A percentile compares a stretch with the other conserved stretches of the same genome.
phyloP scores from a whole-genome alignment of 2,797 vertebrate species.

The Discoglossus pictus region DNA sequence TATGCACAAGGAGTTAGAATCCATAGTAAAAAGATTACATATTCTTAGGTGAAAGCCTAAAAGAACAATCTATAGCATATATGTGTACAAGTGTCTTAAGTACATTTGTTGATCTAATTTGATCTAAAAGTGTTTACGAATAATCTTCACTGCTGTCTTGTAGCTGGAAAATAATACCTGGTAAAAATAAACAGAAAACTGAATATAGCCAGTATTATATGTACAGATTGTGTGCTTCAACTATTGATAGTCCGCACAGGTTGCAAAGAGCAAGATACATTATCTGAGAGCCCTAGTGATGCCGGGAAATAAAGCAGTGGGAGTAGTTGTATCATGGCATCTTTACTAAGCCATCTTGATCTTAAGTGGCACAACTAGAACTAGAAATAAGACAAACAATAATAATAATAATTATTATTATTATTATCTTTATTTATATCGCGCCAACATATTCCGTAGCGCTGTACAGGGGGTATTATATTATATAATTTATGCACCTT shows the following conservation, averaged over 20 bases:
- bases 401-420: no score
- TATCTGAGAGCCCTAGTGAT: no score
- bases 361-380: no score
- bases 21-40: constrained; percentile 40
- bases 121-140: constrained; percentile 38
- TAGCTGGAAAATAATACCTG: constrained; percentile 13
- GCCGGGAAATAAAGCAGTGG: no score
- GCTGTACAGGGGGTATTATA: no score
- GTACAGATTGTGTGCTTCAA: background rate
- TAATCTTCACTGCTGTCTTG: constrained; percentile 25
- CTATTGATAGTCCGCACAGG: background rate
- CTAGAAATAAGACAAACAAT: no score
- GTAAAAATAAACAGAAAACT: constrained; percentile 13
- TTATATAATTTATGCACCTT: no score
- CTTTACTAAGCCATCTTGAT: no score
- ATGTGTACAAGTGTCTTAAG: constrained; percentile 32
- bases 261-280: no score
- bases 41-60: constrained; percentile 38
- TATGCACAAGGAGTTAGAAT: constrained; percentile 31
- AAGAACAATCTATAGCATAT: constrained; percentile 42
- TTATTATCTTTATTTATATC: no score
- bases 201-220: background rate
- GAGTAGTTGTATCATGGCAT: no score
- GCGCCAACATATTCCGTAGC: no score
- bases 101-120: constrained; percentile 43